Evolutionary conservation across 1,140 invertebrate genomes (phyloP).

Genomic region (Brachystomella parvula): DNA sequence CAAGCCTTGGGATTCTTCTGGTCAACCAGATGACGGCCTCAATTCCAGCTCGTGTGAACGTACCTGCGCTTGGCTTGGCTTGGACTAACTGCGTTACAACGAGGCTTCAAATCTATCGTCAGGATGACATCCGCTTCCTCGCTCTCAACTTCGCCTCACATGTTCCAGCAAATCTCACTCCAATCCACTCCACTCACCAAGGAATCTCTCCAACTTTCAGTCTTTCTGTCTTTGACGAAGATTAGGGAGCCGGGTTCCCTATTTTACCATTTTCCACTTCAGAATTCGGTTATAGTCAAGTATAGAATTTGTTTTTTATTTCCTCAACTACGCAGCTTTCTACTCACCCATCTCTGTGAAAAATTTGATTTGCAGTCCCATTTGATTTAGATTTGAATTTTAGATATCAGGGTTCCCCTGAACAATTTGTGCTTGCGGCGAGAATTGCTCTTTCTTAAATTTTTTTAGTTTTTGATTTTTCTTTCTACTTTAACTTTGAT

Average conservation of each 20-base stretch:
- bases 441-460: no score
- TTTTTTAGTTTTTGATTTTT: no score
- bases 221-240: no score
- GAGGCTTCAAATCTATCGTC: slow-evolving; percentile 51
- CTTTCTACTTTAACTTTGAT: no score
- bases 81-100: slow-evolving; percentile 62
- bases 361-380: no score
- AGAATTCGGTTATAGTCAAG: no score
- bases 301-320: neutral
- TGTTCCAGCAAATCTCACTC: slow-evolving; percentile 35
- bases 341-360: neutral
- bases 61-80: slow-evolving; percentile 53
- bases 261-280: no score
- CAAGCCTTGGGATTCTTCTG: slow-evolving; percentile 9
- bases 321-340: neutral
- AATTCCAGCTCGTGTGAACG: slow-evolving; percentile 16
- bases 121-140: slow-evolving; percentile 40
- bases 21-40: slow-evolving; percentile 29
- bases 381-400: no score
- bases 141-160: slow-evolving; percentile 45
- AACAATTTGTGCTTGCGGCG: no score
- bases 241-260: no score
- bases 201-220: neutral
- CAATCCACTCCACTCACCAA: neutral
- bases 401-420: no score